Evolutionary conservation across 2,888 invertebrate species (phyloP).

Genomic region (Harmothoe impar): DNA sequence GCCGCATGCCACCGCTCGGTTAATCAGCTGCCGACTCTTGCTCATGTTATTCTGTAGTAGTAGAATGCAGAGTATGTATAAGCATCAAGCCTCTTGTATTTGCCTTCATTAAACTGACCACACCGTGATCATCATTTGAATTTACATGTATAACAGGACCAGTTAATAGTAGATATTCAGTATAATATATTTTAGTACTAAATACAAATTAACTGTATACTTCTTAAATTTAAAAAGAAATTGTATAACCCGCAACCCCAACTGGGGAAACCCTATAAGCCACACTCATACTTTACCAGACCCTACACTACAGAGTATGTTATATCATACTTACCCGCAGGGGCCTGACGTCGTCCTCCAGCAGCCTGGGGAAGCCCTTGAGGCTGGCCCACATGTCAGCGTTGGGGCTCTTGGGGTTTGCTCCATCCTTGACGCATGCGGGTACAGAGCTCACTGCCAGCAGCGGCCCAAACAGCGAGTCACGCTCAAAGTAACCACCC

Average conservation of each 20-base stretch:
- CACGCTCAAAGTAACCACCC: slow-evolving; percentile 69
- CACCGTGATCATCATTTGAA: not conserved
- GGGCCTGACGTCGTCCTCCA: slow-evolving; percentile 54
- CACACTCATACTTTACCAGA: no score
- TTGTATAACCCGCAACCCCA: no score
- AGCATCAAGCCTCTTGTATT: not conserved
- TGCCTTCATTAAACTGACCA: not conserved
- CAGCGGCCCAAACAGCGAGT: slow-evolving; percentile 66
- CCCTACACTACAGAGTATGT: no score
- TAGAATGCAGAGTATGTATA: not conserved
- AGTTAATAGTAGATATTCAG: not conserved
- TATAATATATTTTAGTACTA: no score
- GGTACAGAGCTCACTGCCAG: slow-evolving; percentile 68
- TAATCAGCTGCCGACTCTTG: not conserved
- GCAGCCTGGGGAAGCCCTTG: slow-evolving; percentile 64
- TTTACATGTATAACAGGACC: not conserved
- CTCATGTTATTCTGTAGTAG: not conserved
- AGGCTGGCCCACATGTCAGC: slow-evolving; percentile 63
- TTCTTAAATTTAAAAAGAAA: no score
- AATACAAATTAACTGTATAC: no score
- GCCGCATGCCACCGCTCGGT: not conserved
- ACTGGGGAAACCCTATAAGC: no score
- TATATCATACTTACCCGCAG: no score
- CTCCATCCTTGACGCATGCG: not conserved
- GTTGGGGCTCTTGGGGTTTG: not conserved